phyloP scores from a whole-genome alignment of 2,888 invertebrate species.

The Brachyptera risi region DNA sequence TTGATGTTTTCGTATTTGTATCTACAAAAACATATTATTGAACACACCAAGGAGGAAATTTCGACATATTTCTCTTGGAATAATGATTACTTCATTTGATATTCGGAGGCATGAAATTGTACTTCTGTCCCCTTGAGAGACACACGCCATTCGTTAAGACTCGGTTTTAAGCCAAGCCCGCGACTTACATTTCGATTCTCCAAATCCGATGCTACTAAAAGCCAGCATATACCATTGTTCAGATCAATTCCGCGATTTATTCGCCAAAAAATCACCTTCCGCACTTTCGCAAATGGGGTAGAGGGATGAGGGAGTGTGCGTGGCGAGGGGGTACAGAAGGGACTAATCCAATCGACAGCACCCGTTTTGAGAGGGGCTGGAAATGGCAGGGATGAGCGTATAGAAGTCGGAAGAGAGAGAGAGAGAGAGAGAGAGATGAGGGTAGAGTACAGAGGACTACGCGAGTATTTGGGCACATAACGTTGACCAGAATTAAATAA shows the following conservation, averaged over 20 bases:
- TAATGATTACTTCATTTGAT: too few relatives aligned
- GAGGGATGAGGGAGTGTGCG: not conserved
- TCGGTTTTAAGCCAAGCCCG: not conserved
- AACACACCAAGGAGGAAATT: too few relatives aligned
- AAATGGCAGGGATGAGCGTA: not conserved
- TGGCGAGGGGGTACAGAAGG: not conserved
- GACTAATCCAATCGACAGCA: conserved; percentile 5
- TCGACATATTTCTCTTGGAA: too few relatives aligned
- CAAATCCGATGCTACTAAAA: not conserved
- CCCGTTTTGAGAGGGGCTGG: not conserved
- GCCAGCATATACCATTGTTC: not conserved
- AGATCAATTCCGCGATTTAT: not conserved
- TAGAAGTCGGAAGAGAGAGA: too few relatives aligned
- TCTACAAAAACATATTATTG: too few relatives aligned
- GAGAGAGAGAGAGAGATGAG: too few relatives aligned
- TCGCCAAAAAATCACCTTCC: conserved; percentile 6
- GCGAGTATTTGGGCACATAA: too few relatives aligned
- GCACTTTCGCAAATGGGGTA: conserved; percentile 9
- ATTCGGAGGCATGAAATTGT: too few relatives aligned
- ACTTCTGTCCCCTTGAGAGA: not conserved
- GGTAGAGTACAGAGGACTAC: too few relatives aligned
- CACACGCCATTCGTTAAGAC: not conserved
- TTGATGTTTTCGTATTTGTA: too few relatives aligned
- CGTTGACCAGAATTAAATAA: not conserved
- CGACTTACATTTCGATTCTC: not conserved